Evolutionary conservation across 2,113 vertebrate genomes (phyloP).

Genomic region (Bufo bufo): DNA sequence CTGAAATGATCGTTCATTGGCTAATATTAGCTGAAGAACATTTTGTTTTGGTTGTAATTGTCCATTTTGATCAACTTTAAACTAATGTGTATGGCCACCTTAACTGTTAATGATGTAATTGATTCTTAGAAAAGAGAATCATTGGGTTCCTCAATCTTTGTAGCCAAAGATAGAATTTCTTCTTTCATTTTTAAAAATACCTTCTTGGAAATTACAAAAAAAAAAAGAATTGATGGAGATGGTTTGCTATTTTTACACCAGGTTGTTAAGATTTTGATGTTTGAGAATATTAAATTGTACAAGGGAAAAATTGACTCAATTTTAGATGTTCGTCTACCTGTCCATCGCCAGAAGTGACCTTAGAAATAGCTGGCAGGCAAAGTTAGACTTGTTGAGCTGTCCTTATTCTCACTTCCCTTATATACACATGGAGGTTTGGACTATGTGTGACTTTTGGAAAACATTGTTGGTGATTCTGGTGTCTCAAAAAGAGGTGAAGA

Average conservation of each 20-base stretch:
- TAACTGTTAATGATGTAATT: background rate
- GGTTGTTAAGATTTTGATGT: background rate
- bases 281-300: background rate
- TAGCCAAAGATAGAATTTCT: background rate
- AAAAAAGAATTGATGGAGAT: background rate
- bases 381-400: background rate
- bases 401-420: background rate
- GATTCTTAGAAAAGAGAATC: background rate
- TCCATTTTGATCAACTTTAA: too few species aligned
- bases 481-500: background rate
- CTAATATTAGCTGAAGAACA: too few species aligned
- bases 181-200: background rate
- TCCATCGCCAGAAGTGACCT: background rate
- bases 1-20: too few species aligned
- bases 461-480: background rate
- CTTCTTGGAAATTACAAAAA: background rate
- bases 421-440: background rate
- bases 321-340: background rate
- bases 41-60: too few species aligned
- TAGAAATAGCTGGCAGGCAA: background rate
- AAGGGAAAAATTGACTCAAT: background rate
- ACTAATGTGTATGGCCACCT: too few species aligned
- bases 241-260: background rate
- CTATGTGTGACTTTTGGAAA: background rate
- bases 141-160: background rate